Percentiles rank a stretch among this genome's conserved stretches.
phyloP scores from a whole-genome alignment of 37 sponge, comb jelly and placozoan species.

The Oopsacas minuta region DNA sequence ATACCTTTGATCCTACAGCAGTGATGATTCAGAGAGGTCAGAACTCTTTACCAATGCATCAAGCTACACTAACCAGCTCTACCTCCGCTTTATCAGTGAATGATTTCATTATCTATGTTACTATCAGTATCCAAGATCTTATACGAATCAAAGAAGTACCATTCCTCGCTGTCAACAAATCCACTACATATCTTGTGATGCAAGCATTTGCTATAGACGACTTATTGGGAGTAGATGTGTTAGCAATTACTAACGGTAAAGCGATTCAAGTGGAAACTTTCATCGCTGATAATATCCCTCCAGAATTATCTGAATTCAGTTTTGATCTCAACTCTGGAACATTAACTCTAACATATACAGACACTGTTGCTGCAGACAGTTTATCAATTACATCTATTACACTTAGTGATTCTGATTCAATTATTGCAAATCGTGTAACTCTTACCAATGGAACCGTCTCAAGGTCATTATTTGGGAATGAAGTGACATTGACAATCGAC shows the following conservation, averaged over 20 bases:
- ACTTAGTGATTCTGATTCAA: conserved; percentile 26
- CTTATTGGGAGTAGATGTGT: conserved; percentile 55
- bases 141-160: conserved; percentile 48
- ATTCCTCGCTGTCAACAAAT: conserved; percentile 29
- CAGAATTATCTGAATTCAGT: conserved; percentile 31
- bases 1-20: conserved; percentile 70
- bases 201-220: conserved; percentile 88
- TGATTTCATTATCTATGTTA: conserved; percentile 44
- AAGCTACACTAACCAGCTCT: conserved; percentile 31
- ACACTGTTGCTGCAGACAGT: conserved; percentile 36
- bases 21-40: conserved; percentile 44
- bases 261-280: conserved; percentile 47
- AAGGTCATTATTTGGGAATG: conserved; percentile 24
- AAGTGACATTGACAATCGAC: conserved; percentile 32
- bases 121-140: conserved; percentile 47
- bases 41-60: conserved; percentile 24
- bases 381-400: conserved; percentile 33
- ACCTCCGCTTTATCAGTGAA: conserved; percentile 35
- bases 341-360: conserved; percentile 41
- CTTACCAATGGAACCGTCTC: conserved; percentile 40
- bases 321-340: conserved; percentile 55
- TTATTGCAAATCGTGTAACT: conserved; percentile 18
- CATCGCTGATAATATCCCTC: conserved; percentile 48
- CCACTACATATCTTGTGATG: conserved; percentile 55
- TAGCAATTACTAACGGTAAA: conserved; percentile 85